Evolutionary conservation across 2,888 invertebrate species (phyloP).

Genomic region (Lymantria dispar): DNA sequence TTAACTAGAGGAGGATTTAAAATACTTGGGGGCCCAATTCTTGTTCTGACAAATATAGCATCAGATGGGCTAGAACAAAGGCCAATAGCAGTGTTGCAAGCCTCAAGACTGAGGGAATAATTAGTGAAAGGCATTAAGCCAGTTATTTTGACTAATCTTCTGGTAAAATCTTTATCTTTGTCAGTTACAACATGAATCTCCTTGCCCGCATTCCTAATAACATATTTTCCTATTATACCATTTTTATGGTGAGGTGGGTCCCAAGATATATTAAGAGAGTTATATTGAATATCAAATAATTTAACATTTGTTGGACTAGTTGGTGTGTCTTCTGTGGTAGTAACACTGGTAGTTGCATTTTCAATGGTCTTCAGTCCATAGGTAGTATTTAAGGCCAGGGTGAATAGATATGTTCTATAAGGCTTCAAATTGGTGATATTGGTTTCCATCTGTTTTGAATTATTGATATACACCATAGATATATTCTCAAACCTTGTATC

Average conservation of each 20-base stretch:
- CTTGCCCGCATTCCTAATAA: constrained; percentile 75
- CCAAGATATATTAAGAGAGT: constrained; percentile 86
- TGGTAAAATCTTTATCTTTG: constrained; percentile 42
- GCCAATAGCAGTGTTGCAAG: constrained; percentile 84
- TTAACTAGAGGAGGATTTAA: constrained; percentile 53
- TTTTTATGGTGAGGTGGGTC: constrained; percentile 86
- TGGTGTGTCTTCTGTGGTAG: constrained; percentile 87
- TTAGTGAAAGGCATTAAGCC: constrained; percentile 83
- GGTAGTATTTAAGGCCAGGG: constrained; percentile 83
- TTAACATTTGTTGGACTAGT: constrained; percentile 82
- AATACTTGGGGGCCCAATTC: constrained; percentile 83
- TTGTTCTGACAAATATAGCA: constrained; percentile 79
- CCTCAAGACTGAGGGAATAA: constrained; percentile 87
- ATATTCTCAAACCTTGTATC: constrained; percentile 65
- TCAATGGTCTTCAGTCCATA: constrained; percentile 65
- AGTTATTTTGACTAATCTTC: constrained; percentile 50
- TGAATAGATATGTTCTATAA: constrained; percentile 88
- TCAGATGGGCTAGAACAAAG: constrained; percentile 83
- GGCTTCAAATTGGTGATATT: constrained; percentile 86
- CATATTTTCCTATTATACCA: constrained; percentile 87
- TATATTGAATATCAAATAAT: constrained; percentile 83
- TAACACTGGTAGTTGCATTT: constrained; percentile 82
- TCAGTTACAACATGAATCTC: constrained; percentile 47
- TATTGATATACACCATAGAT: constrained; percentile 54
- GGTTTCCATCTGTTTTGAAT: constrained; percentile 77